phyloP scores from a whole-genome alignment of 1,140 invertebrate species.

The Leptopilina clavipes region DNA sequence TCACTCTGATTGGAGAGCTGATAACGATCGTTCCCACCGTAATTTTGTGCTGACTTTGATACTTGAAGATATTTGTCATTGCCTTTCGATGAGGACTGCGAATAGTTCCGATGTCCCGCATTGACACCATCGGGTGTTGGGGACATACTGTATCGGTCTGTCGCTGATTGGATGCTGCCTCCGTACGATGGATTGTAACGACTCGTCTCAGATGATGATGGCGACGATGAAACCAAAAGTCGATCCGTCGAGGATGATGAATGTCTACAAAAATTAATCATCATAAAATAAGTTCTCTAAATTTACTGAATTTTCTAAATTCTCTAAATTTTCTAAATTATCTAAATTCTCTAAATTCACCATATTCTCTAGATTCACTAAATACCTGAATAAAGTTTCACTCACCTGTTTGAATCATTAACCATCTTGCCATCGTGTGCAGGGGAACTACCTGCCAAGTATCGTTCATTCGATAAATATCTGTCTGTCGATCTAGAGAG shows the following conservation, averaged over 20 bases:
- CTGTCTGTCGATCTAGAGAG: constrained; percentile 74
- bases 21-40: constrained; percentile 56
- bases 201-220: constrained; percentile 74
- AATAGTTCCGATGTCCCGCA: constrained; percentile 49
- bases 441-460: constrained; percentile 52
- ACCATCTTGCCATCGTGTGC: constrained; percentile 56
- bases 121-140: constrained; percentile 53
- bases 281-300: too few species aligned
- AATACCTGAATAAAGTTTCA: too few species aligned
- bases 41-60: constrained; percentile 59
- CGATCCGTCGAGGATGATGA: constrained; percentile 67
- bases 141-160: constrained; percentile 58
- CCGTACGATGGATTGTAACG: constrained; percentile 46
- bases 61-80: constrained; percentile 61
- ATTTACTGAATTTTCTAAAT: too few species aligned
- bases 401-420: constrained; percentile 53
- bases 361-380: too few species aligned
- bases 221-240: constrained; percentile 70
- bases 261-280: constrained; percentile 48
- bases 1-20: constrained; percentile 52
- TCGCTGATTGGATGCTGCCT: constrained; percentile 51
- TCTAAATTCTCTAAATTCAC: too few species aligned
- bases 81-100: constrained; percentile 50
- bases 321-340: too few species aligned
- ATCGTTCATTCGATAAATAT: constrained; percentile 65